These are phyloP conservation scores for Camponotus fellah DNA, from an alignment of 2,888 invertebrate genomes.

Conservation along the genomic window DNA sequence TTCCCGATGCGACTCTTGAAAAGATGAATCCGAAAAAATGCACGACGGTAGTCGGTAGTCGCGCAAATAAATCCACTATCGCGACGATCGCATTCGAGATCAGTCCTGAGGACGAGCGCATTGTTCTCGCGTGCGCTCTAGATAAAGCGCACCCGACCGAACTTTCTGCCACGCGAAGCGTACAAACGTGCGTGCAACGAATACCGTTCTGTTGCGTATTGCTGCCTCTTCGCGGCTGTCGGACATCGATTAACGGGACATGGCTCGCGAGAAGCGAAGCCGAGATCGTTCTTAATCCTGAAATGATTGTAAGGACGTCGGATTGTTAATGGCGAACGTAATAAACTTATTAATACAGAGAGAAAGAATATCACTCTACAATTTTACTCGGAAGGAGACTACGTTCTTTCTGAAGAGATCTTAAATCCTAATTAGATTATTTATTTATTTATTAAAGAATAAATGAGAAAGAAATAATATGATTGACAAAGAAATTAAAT, in stretches of 20 bases:
- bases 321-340: not conserved
- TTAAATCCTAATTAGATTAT: too few species aligned
- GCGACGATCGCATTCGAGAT: slow-evolving; percentile 40
- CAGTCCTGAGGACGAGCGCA: slow-evolving; percentile 23
- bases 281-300: slow-evolving; percentile 15
- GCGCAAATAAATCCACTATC: slow-evolving; percentile 41
- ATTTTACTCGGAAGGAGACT: not conserved
- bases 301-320: not conserved
- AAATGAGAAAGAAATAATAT: too few species aligned
- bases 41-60: slow-evolving; percentile 12
- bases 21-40: slow-evolving; percentile 35
- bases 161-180: slow-evolving; percentile 13
- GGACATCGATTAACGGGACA: slow-evolving; percentile 11
- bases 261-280: not conserved
- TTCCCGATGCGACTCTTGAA: slow-evolving; percentile 29
- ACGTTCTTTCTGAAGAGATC: not conserved
- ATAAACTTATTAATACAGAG: not conserved
- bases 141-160: slow-evolving; percentile 29
- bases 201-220: not conserved
- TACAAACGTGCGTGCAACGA: not conserved
- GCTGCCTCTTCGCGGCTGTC: not conserved
- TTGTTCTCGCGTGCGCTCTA: slow-evolving; percentile 9
- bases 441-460: too few species aligned
- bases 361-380: slow-evolving; percentile 18
- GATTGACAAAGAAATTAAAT: too few species aligned